Conservation (phyloP, 2,797 vertebrate species). For the Tolypeutes matacus region DNA sequence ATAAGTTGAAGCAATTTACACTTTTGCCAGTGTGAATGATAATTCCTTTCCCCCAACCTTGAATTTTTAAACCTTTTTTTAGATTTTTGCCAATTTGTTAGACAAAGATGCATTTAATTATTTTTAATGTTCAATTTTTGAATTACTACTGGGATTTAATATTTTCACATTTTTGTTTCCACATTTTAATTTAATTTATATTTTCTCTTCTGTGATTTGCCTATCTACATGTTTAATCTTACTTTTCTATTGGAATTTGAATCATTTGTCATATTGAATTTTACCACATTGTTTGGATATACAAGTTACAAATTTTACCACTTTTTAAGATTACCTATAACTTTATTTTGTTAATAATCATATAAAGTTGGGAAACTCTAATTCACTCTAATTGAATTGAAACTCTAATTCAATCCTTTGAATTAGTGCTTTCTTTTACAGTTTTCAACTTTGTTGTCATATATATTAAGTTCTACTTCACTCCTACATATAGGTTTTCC, state of each 20-base stretch:
- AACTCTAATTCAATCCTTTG: too few species aligned
- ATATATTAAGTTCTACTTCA: not conserved
- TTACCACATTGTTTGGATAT: not conserved
- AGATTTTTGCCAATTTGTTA: not conserved
- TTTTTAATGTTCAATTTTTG: not conserved
- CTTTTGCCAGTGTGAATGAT: not conserved
- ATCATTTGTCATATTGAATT: not conserved
- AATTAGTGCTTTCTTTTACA: not conserved
- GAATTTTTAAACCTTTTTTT: not conserved
- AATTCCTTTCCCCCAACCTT: not conserved
- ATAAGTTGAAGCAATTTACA: not conserved
- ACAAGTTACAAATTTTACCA: not conserved
- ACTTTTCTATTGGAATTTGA: slow-evolving; percentile 22
- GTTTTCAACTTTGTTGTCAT: not conserved
- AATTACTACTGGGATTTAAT: not conserved
- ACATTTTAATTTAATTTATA: not conserved
- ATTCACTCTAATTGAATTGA: too few species aligned
- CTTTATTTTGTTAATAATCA: slow-evolving; percentile 12
- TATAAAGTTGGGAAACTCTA: not conserved
- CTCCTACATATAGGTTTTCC: not conserved
- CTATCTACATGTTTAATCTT: not conserved
- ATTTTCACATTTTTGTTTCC: slow-evolving; percentile 12
- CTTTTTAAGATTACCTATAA: slow-evolving; percentile 24
- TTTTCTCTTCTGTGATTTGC: not conserved
- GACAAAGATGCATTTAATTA: not conserved